phyloP scores from a whole-genome alignment of 2,888 invertebrate genomes.

The Sturmia bella region DNA sequence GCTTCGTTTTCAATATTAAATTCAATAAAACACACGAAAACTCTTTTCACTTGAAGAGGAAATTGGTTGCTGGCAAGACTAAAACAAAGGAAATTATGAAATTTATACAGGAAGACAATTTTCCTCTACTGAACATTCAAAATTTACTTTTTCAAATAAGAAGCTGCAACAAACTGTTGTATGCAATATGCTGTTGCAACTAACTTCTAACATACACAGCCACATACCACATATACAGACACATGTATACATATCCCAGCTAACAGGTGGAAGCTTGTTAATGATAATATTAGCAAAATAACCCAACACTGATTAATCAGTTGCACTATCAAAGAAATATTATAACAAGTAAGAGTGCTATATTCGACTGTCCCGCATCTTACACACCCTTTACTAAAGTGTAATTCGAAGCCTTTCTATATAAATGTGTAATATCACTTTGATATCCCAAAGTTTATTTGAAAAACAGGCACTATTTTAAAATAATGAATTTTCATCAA shows the following conservation, averaged over 20 bases:
- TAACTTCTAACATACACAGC: conserved; percentile 5
- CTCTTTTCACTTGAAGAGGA: conserved; percentile 71
- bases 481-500: too few relatives aligned
- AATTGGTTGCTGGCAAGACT: conserved; percentile 79
- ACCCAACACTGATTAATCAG: too few relatives aligned
- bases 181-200: conserved; percentile 21
- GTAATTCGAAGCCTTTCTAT: too few relatives aligned
- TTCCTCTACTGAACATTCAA: conserved; percentile 74
- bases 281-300: too few relatives aligned
- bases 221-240: background rate
- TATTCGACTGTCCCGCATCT: too few relatives aligned
- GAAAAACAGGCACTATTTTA: too few relatives aligned
- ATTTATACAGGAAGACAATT: conserved; percentile 81
- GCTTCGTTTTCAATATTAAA: conserved; percentile 1
- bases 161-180: conserved; percentile 19
- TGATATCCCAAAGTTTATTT: too few relatives aligned
- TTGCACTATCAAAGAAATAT: too few relatives aligned
- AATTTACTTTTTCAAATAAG: conserved; percentile 71
- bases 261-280: too few relatives aligned
- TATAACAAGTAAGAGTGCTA: too few relatives aligned
- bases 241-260: background rate
- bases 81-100: conserved; percentile 80
- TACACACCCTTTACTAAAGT: too few relatives aligned
- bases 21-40: background rate
- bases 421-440: too few relatives aligned